Evolutionary conservation across 2,113 vertebrate species (phyloP), one percentile per base, ranked within the genome.

Genomic region (Macquaria australasica): DNA sequence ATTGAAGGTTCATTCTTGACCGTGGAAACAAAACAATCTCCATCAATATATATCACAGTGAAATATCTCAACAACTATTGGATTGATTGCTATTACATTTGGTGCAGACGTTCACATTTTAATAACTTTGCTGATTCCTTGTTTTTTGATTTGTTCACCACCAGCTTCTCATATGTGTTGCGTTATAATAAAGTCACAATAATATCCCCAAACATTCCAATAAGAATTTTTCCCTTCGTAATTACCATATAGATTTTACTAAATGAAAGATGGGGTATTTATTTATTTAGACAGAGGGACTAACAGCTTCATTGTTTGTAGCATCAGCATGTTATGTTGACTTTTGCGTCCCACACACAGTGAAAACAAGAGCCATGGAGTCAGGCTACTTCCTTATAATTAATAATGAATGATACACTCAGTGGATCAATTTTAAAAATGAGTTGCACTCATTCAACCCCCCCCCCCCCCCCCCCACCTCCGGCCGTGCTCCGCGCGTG

Each of bases 401-500:
- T 2, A 60, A 87, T 81, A 74, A 89, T 86, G 34, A 77, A 89
- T 72, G 23, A 62, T 56, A 71, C 69, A 55, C 70, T 82, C 53
- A 50, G 43, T 10, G 66, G 85, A 87, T 87, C 73, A 68, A 82
- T 81, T 25, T 11, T n/a, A 20, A 69, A 86, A 68, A 81, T 48
- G 14, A 69, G 76, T 39, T 84, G 81, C 76, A 79, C 90, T 78
- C 71, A 2, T 51, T 86, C 63, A 72, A 70, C 82, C 85, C 85
- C 2, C 55, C 51, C 79, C 73, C 72, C 59, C 55, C 68, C 78
- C 10, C 77, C 23, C 23, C 77, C 72, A 69, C 76, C 56, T 78
- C 88, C 73, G 69, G 37, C 62, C 11, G 18, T 6, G 14, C 18
- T 81, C 73, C 73, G 95, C 96, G 94, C 95, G 96, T 96, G 96